Conservation (phyloP, 2,113 vertebrate genomes). For the Crotalus viridis region DNA sequence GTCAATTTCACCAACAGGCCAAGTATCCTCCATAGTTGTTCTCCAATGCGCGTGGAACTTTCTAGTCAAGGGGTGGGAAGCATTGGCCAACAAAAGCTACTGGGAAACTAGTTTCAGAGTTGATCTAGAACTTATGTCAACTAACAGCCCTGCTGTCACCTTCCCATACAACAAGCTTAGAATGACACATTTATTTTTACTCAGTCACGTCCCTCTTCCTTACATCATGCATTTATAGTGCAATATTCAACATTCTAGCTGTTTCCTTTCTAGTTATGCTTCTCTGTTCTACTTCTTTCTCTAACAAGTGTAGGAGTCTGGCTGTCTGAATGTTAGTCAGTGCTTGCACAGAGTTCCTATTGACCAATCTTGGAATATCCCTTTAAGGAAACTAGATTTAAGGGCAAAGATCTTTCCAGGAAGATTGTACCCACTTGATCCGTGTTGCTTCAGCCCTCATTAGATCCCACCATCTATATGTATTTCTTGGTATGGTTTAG, state of each 20-base stretch:
- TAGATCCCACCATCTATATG: not conserved
- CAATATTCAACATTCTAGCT: not conserved
- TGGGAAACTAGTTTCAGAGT: not conserved
- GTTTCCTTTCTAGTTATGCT: not conserved
- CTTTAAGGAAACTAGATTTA: not conserved
- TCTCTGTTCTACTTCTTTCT: not conserved
- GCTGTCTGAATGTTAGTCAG: not conserved
- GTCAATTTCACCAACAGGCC: not conserved
- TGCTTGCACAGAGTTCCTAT: not conserved
- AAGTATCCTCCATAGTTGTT: not conserved
- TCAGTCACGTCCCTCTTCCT: not conserved
- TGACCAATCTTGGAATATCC: not conserved
- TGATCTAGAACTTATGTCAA: not conserved
- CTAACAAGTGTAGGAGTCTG: not conserved
- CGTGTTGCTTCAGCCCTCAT: not conserved
- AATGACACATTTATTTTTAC: not conserved
- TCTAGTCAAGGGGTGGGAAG: not conserved
- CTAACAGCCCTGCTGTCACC: not conserved
- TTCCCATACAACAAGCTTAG: not conserved
- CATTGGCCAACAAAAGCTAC: not conserved
- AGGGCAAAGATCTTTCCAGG: not conserved
- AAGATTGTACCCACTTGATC: not conserved
- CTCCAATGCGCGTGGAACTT: no score
- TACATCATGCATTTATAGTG: not conserved
- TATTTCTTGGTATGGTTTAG: not conserved